Base-by-base conservation (phyloP, 1,140 invertebrate species). In the Chionoecetes opilio region DNA sequence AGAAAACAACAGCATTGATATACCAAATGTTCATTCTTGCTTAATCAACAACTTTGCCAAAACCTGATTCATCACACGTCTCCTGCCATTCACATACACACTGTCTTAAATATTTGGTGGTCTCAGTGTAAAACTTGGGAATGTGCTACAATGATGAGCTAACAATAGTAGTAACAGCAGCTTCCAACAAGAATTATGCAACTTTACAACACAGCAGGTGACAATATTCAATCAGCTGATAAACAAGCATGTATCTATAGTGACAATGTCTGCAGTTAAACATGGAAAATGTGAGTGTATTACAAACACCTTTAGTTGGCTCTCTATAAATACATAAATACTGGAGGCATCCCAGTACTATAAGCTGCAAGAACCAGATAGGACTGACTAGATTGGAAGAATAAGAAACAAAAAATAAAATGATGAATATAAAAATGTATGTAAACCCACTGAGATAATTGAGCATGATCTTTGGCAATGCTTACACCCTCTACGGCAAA, bases 381-480 rank as follows among this genome's bases (percentile, higher is more conserved):
- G 26, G 63, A 75, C 63, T 75, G 63, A 75, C 63, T 75, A 75
- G 63, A 75, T 26, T 75, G 63, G 21, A 9, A 11, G 46, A 3
- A 53, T 9, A 53, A 2, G 21, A 53, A 53, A 53, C 11, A 53
- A 11, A 53, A 14, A 53, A 53, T 75, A 75, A n/a, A 11, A 46
- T 46, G 5, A 46, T 46, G 14, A 46, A 46, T 14, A 46, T 46
- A 46, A 46, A 46, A 46, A 5, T 46, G 5, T 46, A 46, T 46
- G 41, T 8, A 14, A 75, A 75, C 6, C 21, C 8, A 75, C 63
- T n/a, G 63, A 75, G 63, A 75, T n/a, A 75, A 75, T 75, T 75
- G 63, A 75, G 63, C 63, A 75, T 75, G 63, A 75, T 75, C 63
- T 75, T 75, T 75, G 63, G 63, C 63, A 75, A 75, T 17, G n/a